A percentile compares a stretch with the other conserved stretches of the same genome.
These are phyloP conservation scores for Burhinus bistriatus DNA, from an alignment of 2,113 vertebrate species.

Conservation along the genomic window DNA sequence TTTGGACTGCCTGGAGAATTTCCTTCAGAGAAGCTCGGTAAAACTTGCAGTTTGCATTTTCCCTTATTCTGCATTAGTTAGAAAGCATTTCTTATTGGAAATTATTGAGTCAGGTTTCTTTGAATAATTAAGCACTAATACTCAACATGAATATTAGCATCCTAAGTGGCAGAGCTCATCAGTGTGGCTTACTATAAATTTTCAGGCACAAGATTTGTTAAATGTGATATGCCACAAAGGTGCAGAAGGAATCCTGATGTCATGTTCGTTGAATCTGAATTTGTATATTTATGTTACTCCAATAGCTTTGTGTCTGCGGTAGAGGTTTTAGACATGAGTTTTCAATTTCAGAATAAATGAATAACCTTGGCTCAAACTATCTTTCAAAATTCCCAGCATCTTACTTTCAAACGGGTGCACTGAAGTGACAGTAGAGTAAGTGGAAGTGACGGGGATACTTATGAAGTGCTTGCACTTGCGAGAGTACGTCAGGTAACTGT, in stretches of 20 bases:
- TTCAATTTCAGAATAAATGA: slow-evolving; percentile 16
- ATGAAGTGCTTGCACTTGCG: not conserved
- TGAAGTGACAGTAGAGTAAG: not conserved
- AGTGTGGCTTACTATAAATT: not conserved
- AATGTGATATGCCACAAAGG: not conserved
- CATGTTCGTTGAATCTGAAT: not conserved
- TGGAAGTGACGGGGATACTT: not conserved
- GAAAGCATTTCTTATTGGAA: not conserved
- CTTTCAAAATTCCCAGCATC: not conserved
- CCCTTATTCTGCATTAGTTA: not conserved
- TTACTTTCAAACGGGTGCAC: not conserved
- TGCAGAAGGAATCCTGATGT: not conserved
- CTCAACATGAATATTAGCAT: not conserved
- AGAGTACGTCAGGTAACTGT: not conserved
- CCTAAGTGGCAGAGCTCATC: not conserved
- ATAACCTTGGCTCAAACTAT: not conserved
- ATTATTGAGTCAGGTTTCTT: not conserved
- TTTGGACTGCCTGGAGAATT: not conserved
- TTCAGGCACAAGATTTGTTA: not conserved
- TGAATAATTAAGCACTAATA: not conserved
- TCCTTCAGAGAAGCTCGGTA: not conserved
- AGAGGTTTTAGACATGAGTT: not conserved
- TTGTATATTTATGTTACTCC: not conserved
- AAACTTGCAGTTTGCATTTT: not conserved
- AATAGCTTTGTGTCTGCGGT: not conserved